phyloP scores from a whole-genome alignment of 1,140 invertebrate species.

The Reticulitermes speratus region DNA sequence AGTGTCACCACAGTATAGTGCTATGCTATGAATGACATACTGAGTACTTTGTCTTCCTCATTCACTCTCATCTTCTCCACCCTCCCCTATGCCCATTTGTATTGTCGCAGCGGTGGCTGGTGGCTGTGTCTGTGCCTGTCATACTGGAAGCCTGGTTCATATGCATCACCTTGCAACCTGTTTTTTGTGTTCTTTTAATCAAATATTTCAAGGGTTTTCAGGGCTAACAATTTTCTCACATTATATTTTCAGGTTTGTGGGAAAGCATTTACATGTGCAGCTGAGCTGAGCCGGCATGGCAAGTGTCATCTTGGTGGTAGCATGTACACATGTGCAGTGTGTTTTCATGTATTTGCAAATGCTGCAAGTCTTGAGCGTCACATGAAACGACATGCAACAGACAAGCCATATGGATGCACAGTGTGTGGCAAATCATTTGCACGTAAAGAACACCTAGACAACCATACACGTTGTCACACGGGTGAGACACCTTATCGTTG shows the following conservation, averaged over 20 bases:
- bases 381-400: constrained; percentile 74
- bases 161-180: too few relatives aligned
- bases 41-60: too few relatives aligned
- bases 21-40: too few relatives aligned
- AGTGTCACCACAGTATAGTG: too few relatives aligned
- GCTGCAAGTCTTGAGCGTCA: constrained; percentile 68
- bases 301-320: constrained; percentile 76
- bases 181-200: too few relatives aligned
- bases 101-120: too few relatives aligned
- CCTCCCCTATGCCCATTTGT: too few relatives aligned
- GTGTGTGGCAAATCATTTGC: constrained; percentile 48
- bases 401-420: constrained; percentile 77
- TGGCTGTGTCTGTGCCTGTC: too few relatives aligned
- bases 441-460: constrained; percentile 38
- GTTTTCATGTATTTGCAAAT: constrained; percentile 73
- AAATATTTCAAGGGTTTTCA: too few relatives aligned
- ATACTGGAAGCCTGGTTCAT: too few relatives aligned
- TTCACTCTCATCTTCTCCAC: too few relatives aligned
- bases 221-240: neutral
- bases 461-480: constrained; percentile 40
- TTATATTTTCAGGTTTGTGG: constrained; percentile 61
- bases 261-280: constrained; percentile 72
- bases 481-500: constrained; percentile 54
- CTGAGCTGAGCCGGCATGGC: constrained; percentile 73
- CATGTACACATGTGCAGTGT: constrained; percentile 71